Base-by-base conservation (phyloP, 2,888 invertebrate genomes). In the Eupithecia insigniata region DNA sequence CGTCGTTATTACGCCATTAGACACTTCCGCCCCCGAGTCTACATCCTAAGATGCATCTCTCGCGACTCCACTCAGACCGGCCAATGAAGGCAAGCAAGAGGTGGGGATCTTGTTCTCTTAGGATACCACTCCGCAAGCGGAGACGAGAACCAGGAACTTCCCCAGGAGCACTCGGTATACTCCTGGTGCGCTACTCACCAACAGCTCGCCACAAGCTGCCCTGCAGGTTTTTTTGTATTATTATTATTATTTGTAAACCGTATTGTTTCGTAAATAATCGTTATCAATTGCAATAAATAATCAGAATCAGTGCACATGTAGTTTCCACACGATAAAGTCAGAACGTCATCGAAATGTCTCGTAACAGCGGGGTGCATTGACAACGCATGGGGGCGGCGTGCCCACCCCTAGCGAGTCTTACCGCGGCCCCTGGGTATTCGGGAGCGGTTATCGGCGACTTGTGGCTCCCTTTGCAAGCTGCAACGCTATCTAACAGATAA, bases 271-370 rank as follows among this genome's bases (percentile, higher is more conserved):
- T 43, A 43, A 18, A 43, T n/a, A 46, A 46, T 46, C n/a, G n/a
- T 43, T n/a, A 46, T 46, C 46, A 8, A 58, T 58, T 28, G 28
- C 28, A 58, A 58, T 28, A 28, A 28, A 58, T 12, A 28, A 58
- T 58, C 26, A 58, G 14, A 58, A 5, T 58, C 26, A 58, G 22
- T 58, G 28, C 28, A 10, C 28, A 58, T 28, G 58, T 28, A 28
- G 16, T 26, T 22, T 58, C 58, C 26, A 16, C 58, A 16, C 28
- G 58, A 58, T 58, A 58, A 58, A 58, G 58, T 58, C 58, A 58
- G 16, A 14, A 16, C 58, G 12, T 43, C 58, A 58, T 58, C 28
- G 26, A 58, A 28, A 14, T 28, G 28, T 58, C 58, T 22, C 58
- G 58, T 16, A 46, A 43, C 18, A 12, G n/a, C 51, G 51, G 26